Conservation (phyloP, 2,113 vertebrate species). For the Oriolus oriolus region DNA sequence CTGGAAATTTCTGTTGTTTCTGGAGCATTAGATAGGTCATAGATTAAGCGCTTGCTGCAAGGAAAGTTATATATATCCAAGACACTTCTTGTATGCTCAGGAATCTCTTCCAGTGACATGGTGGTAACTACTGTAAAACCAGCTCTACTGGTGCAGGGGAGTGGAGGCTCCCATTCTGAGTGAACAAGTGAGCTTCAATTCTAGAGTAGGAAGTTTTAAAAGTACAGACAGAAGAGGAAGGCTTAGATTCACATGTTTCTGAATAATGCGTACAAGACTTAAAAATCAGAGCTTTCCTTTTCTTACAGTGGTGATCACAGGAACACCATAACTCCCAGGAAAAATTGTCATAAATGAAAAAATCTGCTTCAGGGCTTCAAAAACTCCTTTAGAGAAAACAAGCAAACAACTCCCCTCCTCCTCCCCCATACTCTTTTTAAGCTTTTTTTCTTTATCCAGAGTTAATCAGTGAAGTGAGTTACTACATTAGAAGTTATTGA, state of each 20-base stretch:
- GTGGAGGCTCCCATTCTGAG: not conserved
- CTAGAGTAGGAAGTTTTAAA: not conserved
- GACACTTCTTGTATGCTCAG: not conserved
- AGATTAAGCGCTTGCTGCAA: not conserved
- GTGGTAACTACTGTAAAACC: not conserved
- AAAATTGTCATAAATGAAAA: not conserved
- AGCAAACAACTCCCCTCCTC: fast-evolving
- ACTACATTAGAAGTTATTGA: not conserved
- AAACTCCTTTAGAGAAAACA: not conserved
- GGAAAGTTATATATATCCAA: not conserved
- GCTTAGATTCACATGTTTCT: not conserved
- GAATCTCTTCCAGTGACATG: not conserved
- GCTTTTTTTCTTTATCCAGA: not conserved
- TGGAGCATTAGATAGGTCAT: not conserved
- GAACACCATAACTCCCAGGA: not conserved
- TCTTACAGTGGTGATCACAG: not conserved
- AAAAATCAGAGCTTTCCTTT: not conserved
- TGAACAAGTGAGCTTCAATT: not conserved
- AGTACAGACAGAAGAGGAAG: not conserved
- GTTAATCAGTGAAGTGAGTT: not conserved
- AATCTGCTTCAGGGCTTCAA: not conserved
- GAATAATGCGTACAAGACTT: not conserved
- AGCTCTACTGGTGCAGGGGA: not conserved
- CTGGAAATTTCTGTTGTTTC: not conserved
- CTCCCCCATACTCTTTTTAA: not conserved